Evolutionary conservation across 1,140 invertebrate genomes (phyloP), one percentile per base, ranked within the genome.

Genomic region (Paramacrobiotus metropolitanus): DNA sequence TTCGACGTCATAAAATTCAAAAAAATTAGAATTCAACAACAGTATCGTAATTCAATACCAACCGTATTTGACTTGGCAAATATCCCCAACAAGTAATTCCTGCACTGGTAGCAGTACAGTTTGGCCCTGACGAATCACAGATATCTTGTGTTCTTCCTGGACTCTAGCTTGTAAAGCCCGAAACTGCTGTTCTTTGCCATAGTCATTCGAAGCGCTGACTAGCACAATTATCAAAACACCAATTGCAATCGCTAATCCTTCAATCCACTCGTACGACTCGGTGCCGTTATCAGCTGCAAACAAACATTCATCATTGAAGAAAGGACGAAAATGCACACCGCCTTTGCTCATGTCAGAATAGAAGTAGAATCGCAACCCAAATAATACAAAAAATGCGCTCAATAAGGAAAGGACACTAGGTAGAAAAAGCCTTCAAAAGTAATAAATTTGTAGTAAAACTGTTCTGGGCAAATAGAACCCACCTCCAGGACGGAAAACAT

Each of bases 1-100:
- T n/a, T n/a, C n/a, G n/a, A n/a, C n/a, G n/a, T n/a, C n/a, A n/a
- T n/a, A n/a, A n/a, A n/a, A n/a, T n/a, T n/a, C 9, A 21, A 21
- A 59, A 45, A 29, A 59, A 59, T 9, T 59, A 9, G 34, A 40
- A 15, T 40, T 40, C n/a, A 9, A 40, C 34, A 40, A 15, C n/a
- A 9, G n/a, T 40, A n/a, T 40, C 9, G 34, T 40, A 15, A 40
- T 15, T 40, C 9, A 15, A n/a, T 0, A 40, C 67, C 63, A 62
- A 69, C 68, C 70, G 61, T 71, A 71, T 67, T 71, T 71, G 15
- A 71, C 67, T 24, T 20, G 21, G 21, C 48, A 55, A 21, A 55
- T 4, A 21, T 55, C 48, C 4, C 48, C 48, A 24, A 55, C 48
- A 24, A 55, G 15, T 15, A 55, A 21, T 15, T 55, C 24, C 48